A percentile compares a stretch with the other conserved stretches of the same genome.
Conservation (phyloP, 2,797 vertebrate species). For the Chelidonichthys spinosus region DNA sequence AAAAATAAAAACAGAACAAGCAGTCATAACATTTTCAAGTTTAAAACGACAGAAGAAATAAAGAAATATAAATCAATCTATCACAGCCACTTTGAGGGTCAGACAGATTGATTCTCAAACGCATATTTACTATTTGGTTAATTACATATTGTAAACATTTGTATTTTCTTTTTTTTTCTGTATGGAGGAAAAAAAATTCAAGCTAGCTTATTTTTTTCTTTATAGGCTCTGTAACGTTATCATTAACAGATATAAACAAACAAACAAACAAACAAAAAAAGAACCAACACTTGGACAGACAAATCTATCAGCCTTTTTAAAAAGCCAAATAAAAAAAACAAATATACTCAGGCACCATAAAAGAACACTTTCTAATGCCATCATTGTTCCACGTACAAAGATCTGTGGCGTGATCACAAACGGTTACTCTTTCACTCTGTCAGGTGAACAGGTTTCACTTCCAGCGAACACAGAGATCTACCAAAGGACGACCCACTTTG, state of each 20-base stretch:
- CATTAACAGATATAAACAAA: constrained; percentile 74
- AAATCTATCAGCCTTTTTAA: constrained; percentile 75
- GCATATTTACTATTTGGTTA: constrained; percentile 86
- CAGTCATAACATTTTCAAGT: constrained; percentile 83
- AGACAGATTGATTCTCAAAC: constrained; percentile 76
- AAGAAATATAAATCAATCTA: constrained; percentile 75
- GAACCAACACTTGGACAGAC: constrained; percentile 67
- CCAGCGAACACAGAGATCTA: constrained; percentile 42
- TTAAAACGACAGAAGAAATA: constrained; percentile 81
- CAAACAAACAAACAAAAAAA: constrained; percentile 65
- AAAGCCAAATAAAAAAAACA: constrained; percentile 67
- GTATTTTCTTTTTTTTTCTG: constrained; percentile 80
- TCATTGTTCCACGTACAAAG: constrained; percentile 65
- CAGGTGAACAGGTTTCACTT: constrained; percentile 10
- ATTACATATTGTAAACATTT: constrained; percentile 87
- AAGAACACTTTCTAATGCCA: constrained; percentile 76
- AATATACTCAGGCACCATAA: constrained; percentile 75
- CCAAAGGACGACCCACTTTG: constrained; percentile 20
- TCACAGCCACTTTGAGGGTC: constrained; percentile 74
- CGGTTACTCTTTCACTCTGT: constrained; percentile 38
- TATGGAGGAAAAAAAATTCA: constrained; percentile 80
- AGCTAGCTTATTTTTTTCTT: constrained; percentile 86
- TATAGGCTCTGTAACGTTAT: constrained; percentile 85
- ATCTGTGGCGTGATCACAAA: constrained; percentile 66
- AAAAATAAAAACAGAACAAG: constrained; percentile 58